phyloP scores from a whole-genome alignment of 2,113 vertebrate genomes.

The Dasypus novemcinctus region DNA sequence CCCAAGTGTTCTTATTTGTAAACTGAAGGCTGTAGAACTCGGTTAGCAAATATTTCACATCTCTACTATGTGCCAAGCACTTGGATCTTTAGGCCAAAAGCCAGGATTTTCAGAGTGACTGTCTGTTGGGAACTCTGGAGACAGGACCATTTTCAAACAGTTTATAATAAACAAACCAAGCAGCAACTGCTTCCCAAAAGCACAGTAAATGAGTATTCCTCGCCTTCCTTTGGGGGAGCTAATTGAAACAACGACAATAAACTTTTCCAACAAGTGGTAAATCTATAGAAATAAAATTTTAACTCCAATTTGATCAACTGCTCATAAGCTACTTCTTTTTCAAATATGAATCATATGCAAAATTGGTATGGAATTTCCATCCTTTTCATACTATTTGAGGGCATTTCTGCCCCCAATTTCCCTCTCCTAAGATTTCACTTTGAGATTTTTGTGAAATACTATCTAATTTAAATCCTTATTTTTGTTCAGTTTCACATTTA shows the following conservation, averaged over 20 bases:
- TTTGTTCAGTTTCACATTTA: neutral
- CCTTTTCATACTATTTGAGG: neutral
- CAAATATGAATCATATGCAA: neutral
- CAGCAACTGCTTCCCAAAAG: neutral
- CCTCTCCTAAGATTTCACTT: neutral
- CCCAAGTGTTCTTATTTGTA: neutral
- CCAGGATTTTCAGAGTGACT: neutral
- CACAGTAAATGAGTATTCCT: neutral
- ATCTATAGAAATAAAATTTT: neutral
- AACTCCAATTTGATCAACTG: neutral
- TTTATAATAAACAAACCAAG: neutral
- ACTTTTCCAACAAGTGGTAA: neutral
- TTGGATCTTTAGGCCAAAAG: neutral
- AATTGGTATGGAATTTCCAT: neutral
- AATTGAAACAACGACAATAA: neutral
- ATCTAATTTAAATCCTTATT: constrained; percentile 15
- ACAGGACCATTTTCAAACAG: neutral
- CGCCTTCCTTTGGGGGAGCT: neutral
- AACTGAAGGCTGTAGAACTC: neutral
- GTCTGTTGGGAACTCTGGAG: neutral
- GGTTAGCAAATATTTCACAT: constrained; percentile 11
- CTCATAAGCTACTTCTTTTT: neutral
- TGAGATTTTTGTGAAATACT: neutral
- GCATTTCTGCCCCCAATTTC: neutral
- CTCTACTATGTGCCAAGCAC: neutral